Percentiles rank a stretch among this genome's conserved stretches.
Evolutionary conservation across 2,113 vertebrate species (phyloP).

Genomic region (Lophotis ruficrista): DNA sequence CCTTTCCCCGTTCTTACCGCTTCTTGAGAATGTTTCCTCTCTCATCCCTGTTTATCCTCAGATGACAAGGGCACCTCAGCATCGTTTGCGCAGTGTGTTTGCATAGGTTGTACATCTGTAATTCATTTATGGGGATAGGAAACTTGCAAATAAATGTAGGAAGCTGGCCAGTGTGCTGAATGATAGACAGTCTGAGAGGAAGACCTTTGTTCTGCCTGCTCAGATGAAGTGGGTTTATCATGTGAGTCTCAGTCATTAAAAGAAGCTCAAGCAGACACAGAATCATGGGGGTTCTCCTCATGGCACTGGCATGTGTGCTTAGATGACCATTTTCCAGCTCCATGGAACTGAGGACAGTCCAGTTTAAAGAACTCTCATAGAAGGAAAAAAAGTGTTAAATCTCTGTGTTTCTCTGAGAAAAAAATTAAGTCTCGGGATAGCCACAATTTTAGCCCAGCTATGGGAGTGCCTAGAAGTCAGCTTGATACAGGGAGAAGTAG

Average conservation of each 20-base stretch:
- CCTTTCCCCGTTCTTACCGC: neutral
- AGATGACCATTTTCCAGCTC: neutral
- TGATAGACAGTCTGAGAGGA: rapidly evolving
- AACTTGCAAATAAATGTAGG: neutral
- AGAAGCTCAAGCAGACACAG: neutral
- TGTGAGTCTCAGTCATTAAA: neutral
- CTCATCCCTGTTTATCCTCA: neutral
- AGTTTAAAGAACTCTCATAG: neutral
- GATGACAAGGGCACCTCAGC: neutral
- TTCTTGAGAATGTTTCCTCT: neutral
- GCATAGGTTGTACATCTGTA: neutral
- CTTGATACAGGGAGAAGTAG: neutral
- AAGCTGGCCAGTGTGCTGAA: neutral
- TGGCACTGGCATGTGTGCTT: neutral
- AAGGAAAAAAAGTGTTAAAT: neutral
- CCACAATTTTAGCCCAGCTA: neutral
- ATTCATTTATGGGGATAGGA: neutral
- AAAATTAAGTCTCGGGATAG: neutral
- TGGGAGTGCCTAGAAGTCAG: neutral
- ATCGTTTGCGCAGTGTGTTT: neutral
- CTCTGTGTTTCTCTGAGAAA: neutral
- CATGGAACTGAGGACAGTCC: neutral
- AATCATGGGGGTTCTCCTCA: neutral
- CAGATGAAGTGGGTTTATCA: neutral
- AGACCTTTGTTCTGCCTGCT: neutral